A percentile compares a stretch with the other conserved stretches of the same genome.
These are phyloP conservation scores for Sparus aurata DNA, from an alignment of 2,797 vertebrate species.

Conservation along the genomic window DNA sequence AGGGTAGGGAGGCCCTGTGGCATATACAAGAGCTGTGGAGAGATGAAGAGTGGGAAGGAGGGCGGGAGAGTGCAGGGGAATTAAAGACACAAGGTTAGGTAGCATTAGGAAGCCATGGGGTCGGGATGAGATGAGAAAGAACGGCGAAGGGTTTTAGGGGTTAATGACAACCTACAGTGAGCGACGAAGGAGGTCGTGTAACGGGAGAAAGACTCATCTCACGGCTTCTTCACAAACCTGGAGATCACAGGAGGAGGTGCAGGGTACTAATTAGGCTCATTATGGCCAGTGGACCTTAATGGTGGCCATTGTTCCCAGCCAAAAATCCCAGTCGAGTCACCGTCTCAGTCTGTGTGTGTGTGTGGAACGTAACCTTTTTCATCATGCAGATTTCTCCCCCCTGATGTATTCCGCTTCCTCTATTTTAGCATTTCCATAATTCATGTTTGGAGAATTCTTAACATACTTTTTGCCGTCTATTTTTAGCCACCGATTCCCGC, in stretches of 20 bases:
- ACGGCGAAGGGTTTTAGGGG: constrained; percentile 57
- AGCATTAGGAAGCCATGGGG: constrained; percentile 40
- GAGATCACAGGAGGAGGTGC: constrained; percentile 72
- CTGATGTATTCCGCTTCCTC: not conserved
- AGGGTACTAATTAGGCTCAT: constrained; percentile 78
- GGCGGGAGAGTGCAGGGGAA: constrained; percentile 14
- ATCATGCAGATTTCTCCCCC: not conserved
- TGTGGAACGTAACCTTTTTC: constrained; percentile 1
- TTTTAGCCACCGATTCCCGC: constrained; percentile 34
- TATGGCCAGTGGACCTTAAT: constrained; percentile 73
- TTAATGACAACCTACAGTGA: constrained; percentile 78
- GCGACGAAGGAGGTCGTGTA: constrained; percentile 54
- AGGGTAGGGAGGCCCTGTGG: constrained; percentile 57
- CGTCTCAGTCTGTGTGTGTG: constrained; percentile 5
- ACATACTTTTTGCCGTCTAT: constrained; percentile 6
- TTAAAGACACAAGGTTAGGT: constrained; percentile 24
- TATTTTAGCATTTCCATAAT: constrained; percentile 3
- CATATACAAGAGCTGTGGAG: constrained; percentile 32
- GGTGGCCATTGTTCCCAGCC: constrained; percentile 54
- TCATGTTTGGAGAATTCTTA: constrained; percentile 4
- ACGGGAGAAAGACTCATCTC: constrained; percentile 44
- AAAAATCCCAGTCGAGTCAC: constrained; percentile 24
- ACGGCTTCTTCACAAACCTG: constrained; percentile 50
- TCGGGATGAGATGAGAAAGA: constrained; percentile 60
- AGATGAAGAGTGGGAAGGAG: constrained; percentile 43